Percentiles rank a stretch among this genome's conserved stretches.
Conservation (phyloP, 2,888 invertebrate species). For the Apamea monoglypha region DNA sequence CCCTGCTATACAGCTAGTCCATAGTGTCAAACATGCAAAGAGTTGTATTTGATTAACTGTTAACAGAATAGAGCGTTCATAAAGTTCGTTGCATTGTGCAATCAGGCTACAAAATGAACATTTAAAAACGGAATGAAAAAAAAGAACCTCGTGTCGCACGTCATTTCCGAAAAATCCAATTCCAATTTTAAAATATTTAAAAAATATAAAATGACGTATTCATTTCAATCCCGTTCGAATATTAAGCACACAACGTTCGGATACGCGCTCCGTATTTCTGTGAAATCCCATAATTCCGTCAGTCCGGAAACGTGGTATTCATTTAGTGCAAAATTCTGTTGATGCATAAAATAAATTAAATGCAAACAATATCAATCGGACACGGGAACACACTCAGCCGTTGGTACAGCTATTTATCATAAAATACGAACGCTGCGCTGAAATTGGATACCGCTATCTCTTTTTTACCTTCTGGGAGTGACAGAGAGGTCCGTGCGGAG, state of each 20-base stretch:
- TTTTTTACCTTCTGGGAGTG: slow-evolving; percentile 66
- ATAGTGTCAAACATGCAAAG: slow-evolving; percentile 2
- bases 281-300: slow-evolving; percentile 70
- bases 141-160: slow-evolving; percentile 43
- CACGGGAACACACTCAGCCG: slow-evolving; percentile 85
- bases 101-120: slow-evolving; percentile 32
- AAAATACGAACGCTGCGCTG: slow-evolving; percentile 81
- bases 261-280: slow-evolving; percentile 61
- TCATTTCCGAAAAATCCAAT: slow-evolving; percentile 53
- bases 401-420: slow-evolving; percentile 86
- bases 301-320: slow-evolving; percentile 73
- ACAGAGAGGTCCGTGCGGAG: slow-evolving; percentile 70
- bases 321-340: slow-evolving; percentile 80
- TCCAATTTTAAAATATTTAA: slow-evolving; percentile 58
- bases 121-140: slow-evolving; percentile 50
- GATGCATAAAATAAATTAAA: slow-evolving; percentile 85
- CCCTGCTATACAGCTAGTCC: not conserved
- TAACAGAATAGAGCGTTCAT: slow-evolving; percentile 22
- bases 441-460: slow-evolving; percentile 79
- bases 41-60: slow-evolving; percentile 30
- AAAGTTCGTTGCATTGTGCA: slow-evolving; percentile 35
- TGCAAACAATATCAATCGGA: slow-evolving; percentile 86
- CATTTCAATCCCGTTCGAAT: slow-evolving; percentile 60
- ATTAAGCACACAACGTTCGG: slow-evolving; percentile 59
- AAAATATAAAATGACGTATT: slow-evolving; percentile 64